Percentiles rank a stretch among this genome's conserved stretches.
Evolutionary conservation across 1,140 invertebrate species (phyloP).

Genomic region (Meteorus sp.): DNA sequence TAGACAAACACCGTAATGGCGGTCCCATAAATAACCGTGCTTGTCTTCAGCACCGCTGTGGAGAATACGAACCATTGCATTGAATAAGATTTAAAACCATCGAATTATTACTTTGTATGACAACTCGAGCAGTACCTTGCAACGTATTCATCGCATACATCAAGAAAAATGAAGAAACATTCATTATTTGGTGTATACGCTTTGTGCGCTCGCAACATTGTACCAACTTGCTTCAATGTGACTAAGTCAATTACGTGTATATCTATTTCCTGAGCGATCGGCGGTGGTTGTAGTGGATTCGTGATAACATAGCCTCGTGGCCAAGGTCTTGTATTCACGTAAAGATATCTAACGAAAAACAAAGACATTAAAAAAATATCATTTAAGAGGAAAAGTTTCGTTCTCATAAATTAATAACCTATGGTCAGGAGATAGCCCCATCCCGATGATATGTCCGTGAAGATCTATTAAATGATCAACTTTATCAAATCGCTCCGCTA

Average conservation of each 20-base stretch:
- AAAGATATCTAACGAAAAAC: slow-evolving; percentile 72
- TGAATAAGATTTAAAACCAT: neutral
- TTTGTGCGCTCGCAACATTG: slow-evolving; percentile 81
- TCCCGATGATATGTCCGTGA: slow-evolving; percentile 87
- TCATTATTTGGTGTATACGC: slow-evolving; percentile 87
- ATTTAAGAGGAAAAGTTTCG: too few relatives aligned
- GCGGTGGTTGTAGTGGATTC: slow-evolving; percentile 80
- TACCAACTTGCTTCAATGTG: slow-evolving; percentile 78
- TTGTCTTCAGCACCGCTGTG: slow-evolving; percentile 84
- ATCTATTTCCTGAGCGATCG: slow-evolving; percentile 90
- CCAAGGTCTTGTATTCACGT: slow-evolving; percentile 87
- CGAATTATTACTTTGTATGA: slow-evolving; percentile 33
- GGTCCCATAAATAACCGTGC: slow-evolving; percentile 84
- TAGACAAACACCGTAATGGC: slow-evolving; percentile 81
- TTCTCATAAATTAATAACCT: slow-evolving; percentile 60
- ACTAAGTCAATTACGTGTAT: slow-evolving; percentile 86
- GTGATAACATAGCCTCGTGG: slow-evolving; percentile 76
- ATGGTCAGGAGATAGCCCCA: slow-evolving; percentile 85
- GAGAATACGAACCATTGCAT: slow-evolving; percentile 32
- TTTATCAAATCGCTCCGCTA: slow-evolving; percentile 74
- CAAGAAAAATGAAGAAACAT: slow-evolving; percentile 88
- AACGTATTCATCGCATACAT: slow-evolving; percentile 84
- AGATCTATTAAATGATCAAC: slow-evolving; percentile 85
- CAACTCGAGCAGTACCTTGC: too few relatives aligned
- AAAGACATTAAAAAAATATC: too few relatives aligned